Evolutionary conservation across 1,140 invertebrate genomes (phyloP).

Genomic region (Lucilia sericata): DNA sequence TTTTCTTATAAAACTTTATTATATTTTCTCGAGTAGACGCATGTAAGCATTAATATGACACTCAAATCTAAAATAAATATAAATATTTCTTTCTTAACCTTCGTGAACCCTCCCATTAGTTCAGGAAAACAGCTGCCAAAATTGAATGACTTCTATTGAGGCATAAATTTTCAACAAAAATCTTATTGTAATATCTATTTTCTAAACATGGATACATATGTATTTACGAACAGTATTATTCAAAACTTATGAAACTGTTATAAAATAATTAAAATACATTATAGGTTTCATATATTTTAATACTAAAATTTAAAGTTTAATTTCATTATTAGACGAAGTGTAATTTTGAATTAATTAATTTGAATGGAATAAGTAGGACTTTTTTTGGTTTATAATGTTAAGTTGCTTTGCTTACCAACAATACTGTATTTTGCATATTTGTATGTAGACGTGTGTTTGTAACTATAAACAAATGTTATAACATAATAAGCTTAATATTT

Average conservation of each 20-base stretch:
- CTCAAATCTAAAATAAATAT: conserved; percentile 1
- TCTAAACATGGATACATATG: no score
- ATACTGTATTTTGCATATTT: no score
- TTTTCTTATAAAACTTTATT: background rate
- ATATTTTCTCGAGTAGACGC: background rate
- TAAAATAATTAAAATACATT: no score
- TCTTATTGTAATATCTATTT: background rate
- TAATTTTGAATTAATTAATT: no score
- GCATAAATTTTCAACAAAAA: background rate
- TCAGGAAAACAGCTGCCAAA: background rate
- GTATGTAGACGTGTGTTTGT: background rate
- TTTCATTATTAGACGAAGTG: no score
- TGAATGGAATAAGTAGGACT: no score
- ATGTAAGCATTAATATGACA: conserved; percentile 12
- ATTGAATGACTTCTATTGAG: conserved; percentile 4
- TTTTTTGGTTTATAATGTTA: no score
- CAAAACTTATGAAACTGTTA: no score
- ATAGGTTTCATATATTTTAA: no score
- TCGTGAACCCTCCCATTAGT: conserved; percentile 8
- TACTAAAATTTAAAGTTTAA: no score
- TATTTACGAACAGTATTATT: no score
- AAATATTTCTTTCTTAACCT: background rate
- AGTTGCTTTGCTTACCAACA: no score
- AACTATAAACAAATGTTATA: background rate
- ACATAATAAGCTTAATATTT: background rate